Base-by-base conservation (phyloP, 1,140 invertebrate species). In the Parasteatoda tepidariorum region DNA sequence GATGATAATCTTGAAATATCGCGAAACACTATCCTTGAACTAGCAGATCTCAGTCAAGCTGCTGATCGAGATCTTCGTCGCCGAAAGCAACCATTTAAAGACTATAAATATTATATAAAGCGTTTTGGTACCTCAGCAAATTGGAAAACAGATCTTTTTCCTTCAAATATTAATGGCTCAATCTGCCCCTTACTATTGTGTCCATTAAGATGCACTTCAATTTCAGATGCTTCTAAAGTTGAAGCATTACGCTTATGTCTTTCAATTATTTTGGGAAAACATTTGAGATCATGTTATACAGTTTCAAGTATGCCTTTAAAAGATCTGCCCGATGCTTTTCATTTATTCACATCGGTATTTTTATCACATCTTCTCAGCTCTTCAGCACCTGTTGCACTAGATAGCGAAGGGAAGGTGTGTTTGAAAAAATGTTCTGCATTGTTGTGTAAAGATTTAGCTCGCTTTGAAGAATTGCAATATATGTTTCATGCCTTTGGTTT, bases 111-210 rank as follows among this genome's bases (percentile, higher is more conserved):
- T 22, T 84, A 84, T 24, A 59, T 84, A 15, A 75, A 48, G 33
- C 18, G 28, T 28, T 33, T 84, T 24, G 41, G 7, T 22, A 34
- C 22, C 26, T 38, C 71, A 31, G 28, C 22, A 18, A 11, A n/a
- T 0, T 55, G 59, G 24, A 57, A 75, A 48, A 31, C 4, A 9
- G 48, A 79, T 55, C 28, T 79, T 15, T 79, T 84, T 57, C 75
- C 83, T 11, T n/a, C 31, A 15, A 57, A 57, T n/a, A 30, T 28
- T 7, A 38, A 71, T 57, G 74, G 74, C 2, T 57, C 66, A 38
- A n/a, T 73, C 9, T 84, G 83, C 41, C 83, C 83, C 13, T 79
- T 84, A 38, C 26, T 84, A n/a, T 26, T 84, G 22, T 26, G 41
- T 55, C 74, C 67, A 28, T 73, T 75, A 9, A n/a, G 15, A 33